Base-by-base conservation (phyloP, 2,888 invertebrate species). In the Nomada ruficornis region DNA sequence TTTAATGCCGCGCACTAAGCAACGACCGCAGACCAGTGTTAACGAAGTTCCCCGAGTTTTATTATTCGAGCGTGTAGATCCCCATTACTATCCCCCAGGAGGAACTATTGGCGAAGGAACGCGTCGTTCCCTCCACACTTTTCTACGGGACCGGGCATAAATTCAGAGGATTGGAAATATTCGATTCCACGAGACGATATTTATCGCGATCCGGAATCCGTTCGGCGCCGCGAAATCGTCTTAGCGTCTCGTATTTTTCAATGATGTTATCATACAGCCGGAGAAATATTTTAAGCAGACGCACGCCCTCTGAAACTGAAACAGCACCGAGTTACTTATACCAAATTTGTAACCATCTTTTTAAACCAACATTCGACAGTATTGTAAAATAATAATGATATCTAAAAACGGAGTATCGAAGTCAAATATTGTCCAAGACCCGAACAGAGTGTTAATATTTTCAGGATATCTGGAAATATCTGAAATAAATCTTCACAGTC, bases 1-100 rank as follows among this genome's bases (percentile, higher is more conserved):
- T 36, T 72, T 73, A 63, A 64, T 29, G 44, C 76, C 20, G 50
- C 9, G 57, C 54, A 67, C 74, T 73, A 86, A 85, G 88, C 73
- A 23, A 76, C 60, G 54, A 36, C 78, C 55, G 59, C 65, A 54
- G 68, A 42, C 71, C 72, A 65, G 65, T 69, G 20, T n/a, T 60
- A 59, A 54, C 65, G 65, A 63, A 83, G 71, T 75, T 59, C 68
- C 63, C 50, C 26, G 29, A 63, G 57, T 64, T 74, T 78, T 70
- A 81, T 70, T 69, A 77, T 52, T 52, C 47, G 29, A 2, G 47
- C n/a, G 36, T 52, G 59, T 52, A 65, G 69, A 82, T 60, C 69
- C 64, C 55, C 29, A 44, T 63, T 54, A 62, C 26, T 62, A 26
- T 36, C 36, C 65, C 23, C 42, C 15, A 13, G 29, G 26, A 23